Evolutionary conservation across 2,888 invertebrate genomes (phyloP).

Genomic region (Drosophila demipolita): DNA sequence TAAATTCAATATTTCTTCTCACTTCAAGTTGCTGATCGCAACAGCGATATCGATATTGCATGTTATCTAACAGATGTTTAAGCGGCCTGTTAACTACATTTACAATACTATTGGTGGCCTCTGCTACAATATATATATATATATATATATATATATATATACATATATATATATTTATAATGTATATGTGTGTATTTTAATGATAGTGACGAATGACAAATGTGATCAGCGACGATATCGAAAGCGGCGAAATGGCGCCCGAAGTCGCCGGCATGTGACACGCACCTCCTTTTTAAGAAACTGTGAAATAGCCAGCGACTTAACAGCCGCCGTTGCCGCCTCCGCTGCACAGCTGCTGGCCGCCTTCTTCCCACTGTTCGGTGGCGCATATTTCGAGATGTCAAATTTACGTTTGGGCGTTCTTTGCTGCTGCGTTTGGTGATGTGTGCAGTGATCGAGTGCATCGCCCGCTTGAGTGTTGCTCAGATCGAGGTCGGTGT

Average conservation of each 20-base stretch:
- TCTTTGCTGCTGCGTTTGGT: conserved; percentile 41
- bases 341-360: conserved; percentile 76
- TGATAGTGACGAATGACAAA: conserved; percentile 25
- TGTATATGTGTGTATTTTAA: conserved; percentile 5
- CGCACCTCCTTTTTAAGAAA: conserved; percentile 84
- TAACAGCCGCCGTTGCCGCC: conserved; percentile 79
- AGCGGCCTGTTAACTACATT: not conserved
- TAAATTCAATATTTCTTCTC: not conserved
- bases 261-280: conserved; percentile 81
- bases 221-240: conserved; percentile 83
- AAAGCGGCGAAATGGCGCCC: conserved; percentile 83
- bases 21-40: not conserved
- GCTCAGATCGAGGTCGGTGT: conserved; percentile 84
- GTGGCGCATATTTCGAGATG: conserved; percentile 79
- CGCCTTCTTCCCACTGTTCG: conserved; percentile 70
- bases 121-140: not conserved
- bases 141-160: not conserved
- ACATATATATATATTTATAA: not conserved
- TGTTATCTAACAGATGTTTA: not conserved
- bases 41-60: not conserved
- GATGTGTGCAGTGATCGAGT: conserved; percentile 64
- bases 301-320: conserved; percentile 82
- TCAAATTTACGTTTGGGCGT: conserved; percentile 81
- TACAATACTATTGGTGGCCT: not conserved
- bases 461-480: conserved; percentile 79